Conservation (phyloP, 1,140 invertebrate species). For the Drosophila mauritiana region DNA sequence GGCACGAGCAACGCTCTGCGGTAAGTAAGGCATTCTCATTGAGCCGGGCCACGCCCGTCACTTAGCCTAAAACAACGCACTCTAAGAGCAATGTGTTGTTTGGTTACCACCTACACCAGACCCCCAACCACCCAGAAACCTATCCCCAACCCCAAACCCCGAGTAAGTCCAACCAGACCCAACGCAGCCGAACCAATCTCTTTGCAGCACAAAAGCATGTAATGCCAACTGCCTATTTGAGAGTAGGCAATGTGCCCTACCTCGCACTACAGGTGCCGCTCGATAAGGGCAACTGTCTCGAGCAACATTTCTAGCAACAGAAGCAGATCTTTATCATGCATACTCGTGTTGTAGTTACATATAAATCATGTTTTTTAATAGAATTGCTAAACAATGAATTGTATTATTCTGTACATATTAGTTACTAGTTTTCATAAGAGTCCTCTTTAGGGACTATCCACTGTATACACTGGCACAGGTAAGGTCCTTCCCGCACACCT, state of each 20-base stretch:
- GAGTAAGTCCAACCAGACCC: constrained; percentile 22
- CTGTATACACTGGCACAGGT: constrained; percentile 1
- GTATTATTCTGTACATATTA: too few species aligned
- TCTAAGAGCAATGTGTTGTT: constrained; percentile 81
- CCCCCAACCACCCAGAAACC: constrained; percentile 11
- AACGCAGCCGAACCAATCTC: constrained; percentile 60
- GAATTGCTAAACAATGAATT: too few species aligned
- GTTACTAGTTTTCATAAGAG: not conserved
- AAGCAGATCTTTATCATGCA: too few species aligned
- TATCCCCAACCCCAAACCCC: constrained; percentile 1
- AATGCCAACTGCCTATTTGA: constrained; percentile 80
- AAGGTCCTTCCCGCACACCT: constrained; percentile 49
- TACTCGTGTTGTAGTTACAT: too few species aligned
- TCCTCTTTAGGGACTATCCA: not conserved
- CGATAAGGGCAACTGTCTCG: not conserved
- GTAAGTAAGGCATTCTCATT: constrained; percentile 59
- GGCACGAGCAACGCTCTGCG: constrained; percentile 4
- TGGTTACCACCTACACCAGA: constrained; percentile 50
- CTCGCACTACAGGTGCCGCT: constrained; percentile 14
- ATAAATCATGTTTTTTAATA: too few species aligned
- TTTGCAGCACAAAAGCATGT: constrained; percentile 77
- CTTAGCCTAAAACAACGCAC: constrained; percentile 77
- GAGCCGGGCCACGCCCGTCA: constrained; percentile 64
- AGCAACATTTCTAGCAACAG: too few species aligned
- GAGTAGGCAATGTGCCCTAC: constrained; percentile 6